phyloP scores from a whole-genome alignment of 2,113 vertebrate genomes.

The Crotalus horridus region DNA sequence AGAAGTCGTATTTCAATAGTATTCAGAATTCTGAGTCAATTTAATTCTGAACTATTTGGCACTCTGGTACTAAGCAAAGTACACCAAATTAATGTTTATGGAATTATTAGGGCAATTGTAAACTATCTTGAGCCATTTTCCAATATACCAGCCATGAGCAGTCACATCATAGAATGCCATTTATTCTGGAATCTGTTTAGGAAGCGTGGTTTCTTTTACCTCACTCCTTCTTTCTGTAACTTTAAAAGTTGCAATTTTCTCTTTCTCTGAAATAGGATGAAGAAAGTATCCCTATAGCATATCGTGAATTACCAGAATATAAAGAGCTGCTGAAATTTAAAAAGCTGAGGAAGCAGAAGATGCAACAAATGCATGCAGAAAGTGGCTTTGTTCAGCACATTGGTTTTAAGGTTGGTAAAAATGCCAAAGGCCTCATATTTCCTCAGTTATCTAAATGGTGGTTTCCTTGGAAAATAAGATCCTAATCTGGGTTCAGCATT shows the following conservation, averaged over 20 bases:
- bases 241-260: not conserved
- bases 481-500: not conserved
- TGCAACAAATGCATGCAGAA: constrained; percentile 89
- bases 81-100: not conserved
- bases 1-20: not conserved
- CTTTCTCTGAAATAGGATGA: constrained; percentile 75
- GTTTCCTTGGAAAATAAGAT: not conserved
- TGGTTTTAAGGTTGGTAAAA: constrained; percentile 85
- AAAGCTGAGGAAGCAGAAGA: constrained; percentile 89
- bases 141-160: not conserved
- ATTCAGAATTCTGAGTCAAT: not conserved
- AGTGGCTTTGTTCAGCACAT: constrained; percentile 81
- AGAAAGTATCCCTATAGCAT: constrained; percentile 84
- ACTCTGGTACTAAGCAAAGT: not conserved
- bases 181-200: not conserved
- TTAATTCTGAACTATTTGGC: not conserved
- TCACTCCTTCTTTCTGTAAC: not conserved
- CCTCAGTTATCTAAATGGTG: not conserved
- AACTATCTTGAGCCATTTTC: not conserved
- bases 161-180: not conserved
- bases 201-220: not conserved
- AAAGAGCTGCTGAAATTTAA: constrained; percentile 94
- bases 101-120: not conserved
- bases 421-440: not conserved
- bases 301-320: constrained; percentile 88